A percentile compares a stretch with the other conserved stretches of the same genome.
These are phyloP conservation scores for Ptychochromis oligacanthus DNA, from an alignment of 2,113 vertebrate genomes.

Conservation along the genomic window DNA sequence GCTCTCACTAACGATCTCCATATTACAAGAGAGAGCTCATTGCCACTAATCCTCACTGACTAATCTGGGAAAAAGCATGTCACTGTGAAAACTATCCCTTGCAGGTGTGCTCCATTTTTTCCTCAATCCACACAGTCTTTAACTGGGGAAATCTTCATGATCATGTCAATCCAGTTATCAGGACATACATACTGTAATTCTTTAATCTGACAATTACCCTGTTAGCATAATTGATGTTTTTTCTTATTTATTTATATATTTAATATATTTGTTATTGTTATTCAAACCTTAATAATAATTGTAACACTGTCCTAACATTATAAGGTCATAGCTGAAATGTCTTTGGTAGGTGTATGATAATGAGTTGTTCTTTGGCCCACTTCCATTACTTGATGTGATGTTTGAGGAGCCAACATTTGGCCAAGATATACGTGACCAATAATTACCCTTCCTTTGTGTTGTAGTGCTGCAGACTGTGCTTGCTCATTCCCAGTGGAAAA, in stretches of 20 bases:
- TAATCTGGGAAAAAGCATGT: slow-evolving; percentile 45
- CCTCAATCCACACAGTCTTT: background rate
- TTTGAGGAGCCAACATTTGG: slow-evolving; percentile 58
- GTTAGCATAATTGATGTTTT: background rate
- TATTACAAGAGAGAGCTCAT: slow-evolving; percentile 28
- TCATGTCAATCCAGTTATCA: slow-evolving; percentile 34
- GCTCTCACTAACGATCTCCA: slow-evolving; percentile 15
- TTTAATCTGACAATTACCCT: slow-evolving; percentile 8
- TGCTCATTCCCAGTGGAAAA: slow-evolving; percentile 27
- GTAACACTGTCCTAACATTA: background rate
- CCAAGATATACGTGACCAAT: slow-evolving; percentile 48
- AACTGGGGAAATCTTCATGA: slow-evolving; percentile 10
- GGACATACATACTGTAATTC: background rate
- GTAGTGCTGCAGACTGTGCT: slow-evolving; percentile 21
- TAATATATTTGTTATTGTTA: background rate
- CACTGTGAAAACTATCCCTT: slow-evolving; percentile 7
- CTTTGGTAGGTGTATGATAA: slow-evolving; percentile 37
- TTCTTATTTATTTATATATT: too few species aligned
- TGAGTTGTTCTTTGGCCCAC: slow-evolving; percentile 48
- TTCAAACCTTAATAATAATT: slow-evolving; percentile 6
- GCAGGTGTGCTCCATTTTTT: slow-evolving; percentile 29
- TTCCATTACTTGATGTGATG: slow-evolving; percentile 30
- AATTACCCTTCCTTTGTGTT: slow-evolving; percentile 47
- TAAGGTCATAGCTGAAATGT: slow-evolving; percentile 30
- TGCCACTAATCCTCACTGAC: slow-evolving; percentile 42